Base-by-base conservation (phyloP, 2,113 vertebrate species). In the Hepsetus odoe region DNA sequence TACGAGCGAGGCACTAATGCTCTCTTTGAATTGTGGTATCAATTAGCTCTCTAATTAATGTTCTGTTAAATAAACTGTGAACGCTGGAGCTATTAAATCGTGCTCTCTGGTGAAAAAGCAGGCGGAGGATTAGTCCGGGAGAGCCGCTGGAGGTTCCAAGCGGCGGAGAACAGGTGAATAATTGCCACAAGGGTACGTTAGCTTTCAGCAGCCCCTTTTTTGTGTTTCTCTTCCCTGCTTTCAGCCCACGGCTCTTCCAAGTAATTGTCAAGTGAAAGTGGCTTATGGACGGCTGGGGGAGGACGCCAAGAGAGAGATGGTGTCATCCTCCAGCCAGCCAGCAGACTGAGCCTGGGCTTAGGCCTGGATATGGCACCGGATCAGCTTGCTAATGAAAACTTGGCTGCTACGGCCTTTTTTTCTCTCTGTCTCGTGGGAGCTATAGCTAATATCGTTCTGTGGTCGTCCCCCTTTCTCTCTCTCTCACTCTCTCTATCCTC, bases 371-470 rank as follows among this genome's bases (percentile, higher is more conserved):
- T 40, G 71, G 51, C 74, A 67, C 28, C 77, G 46, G 22, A 74
- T 26, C 72, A 62, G 66, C 64, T 61, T 80, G 49, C 74, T 76
- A 72, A 78, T 86, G 78, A 85, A 86, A 79, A 80, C 79, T 84
- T 87, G 85, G 87, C 72, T 38, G 40, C 33, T 14, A 5, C 6
- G 14, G 46, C 46, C 6, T 42, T 14, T 18, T 2, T 35, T 18
- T 62, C 16, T 72, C 38, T 49, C 49, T 42, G 53, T 65, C 53
- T 42, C 26, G 78, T 18, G 46, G 46, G 46, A 49, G 46, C 46
- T 49, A 49, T 49, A 49, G 46, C 46, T 49, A 49, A 49, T 49
- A 49, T 49, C 46, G 18, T 46, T 46, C 13, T 49, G 46, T 5
- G 1, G 42, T 49, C 46, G 80, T 85, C 67, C 10, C 49, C 68